phyloP scores from a whole-genome alignment of 1,140 invertebrate genomes.

The Sycobia sp. region DNA sequence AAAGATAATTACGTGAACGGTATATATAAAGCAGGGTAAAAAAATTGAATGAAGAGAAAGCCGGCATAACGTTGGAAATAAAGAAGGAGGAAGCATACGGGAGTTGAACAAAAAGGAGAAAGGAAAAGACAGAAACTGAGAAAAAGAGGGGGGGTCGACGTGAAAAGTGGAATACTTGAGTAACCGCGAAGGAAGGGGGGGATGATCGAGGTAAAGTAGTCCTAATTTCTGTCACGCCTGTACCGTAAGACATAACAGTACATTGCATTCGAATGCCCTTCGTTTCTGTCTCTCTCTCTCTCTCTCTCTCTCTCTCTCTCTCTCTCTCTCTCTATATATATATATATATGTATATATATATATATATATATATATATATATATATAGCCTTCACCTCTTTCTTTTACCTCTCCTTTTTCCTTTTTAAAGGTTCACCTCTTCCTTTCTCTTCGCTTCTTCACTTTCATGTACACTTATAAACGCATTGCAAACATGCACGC shows the following conservation, averaged over 20 bases:
- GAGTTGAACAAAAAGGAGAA: constrained; percentile 8
- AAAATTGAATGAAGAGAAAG: constrained; percentile 23
- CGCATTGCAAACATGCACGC: no score
- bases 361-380: no score
- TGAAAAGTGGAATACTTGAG: constrained; percentile 35
- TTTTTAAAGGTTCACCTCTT: no score
- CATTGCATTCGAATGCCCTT: constrained; percentile 57
- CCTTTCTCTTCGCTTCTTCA: no score
- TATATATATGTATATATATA: no score
- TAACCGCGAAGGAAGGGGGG: constrained; percentile 35
- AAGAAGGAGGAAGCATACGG: constrained; percentile 5
- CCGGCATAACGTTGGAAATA: constrained; percentile 9
- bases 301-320: neutral
- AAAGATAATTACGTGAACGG: neutral
- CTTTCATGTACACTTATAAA: no score
- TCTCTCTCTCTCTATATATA: no score
- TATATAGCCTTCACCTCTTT: no score
- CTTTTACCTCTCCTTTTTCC: no score
- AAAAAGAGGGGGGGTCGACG: constrained; percentile 42
- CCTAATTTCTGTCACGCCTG: constrained; percentile 59
- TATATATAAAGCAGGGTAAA: constrained; percentile 11
- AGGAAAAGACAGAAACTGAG: constrained; percentile 19
- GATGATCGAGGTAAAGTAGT: constrained; percentile 50
- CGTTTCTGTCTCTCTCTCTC: constrained; percentile 35
- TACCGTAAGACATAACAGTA: constrained; percentile 61